Base-by-base conservation (phyloP, 1,140 invertebrate species). In the Trichogramma pretiosum region DNA sequence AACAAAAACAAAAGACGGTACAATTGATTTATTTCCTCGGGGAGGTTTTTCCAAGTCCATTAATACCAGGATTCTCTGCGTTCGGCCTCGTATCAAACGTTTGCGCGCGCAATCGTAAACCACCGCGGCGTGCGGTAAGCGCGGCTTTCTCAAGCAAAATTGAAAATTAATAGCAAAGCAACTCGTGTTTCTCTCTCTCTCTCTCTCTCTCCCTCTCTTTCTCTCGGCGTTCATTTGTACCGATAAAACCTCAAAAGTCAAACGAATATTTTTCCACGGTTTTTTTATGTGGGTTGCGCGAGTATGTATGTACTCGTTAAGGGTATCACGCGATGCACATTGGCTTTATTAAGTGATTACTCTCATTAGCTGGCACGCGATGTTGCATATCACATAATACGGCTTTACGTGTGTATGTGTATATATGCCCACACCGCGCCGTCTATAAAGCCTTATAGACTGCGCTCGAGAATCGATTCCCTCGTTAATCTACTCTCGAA, bases 271-370 rank as follows among this genome's bases (percentile, higher is more conserved):
- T 67, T 57, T 59, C 48, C n/a, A n/a, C n/a, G n/a, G n/a, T n/a
- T n/a, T n/a, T n/a, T n/a, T n/a, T n/a, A n/a, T n/a, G n/a, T n/a
- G n/a, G 50, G 50, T 54, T 58, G 52, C 52, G 34, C n/a, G n/a
- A n/a, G n/a, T 37, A 34, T 39, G 49, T 26, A 17, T 33, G 17
- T 14, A 19, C 53, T 52, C 45, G 43, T 41, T 46, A 53, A 60
- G 39, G 61, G 64, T n/a, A n/a, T 68, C 66, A 65, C 66, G 65
- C 67, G 63, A 67, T 66, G 57, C 47, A 43, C n/a, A n/a, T 61
- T 51, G 56, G 54, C 57, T 67, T 68, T 70, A 70, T 70, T 69
- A 67, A 70, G 65, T 67, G 66, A 70, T 68, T 70, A 68, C 63
- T 63, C 66, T 67, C 63, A 70, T 68, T 69, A 67, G 63, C 51